These are phyloP conservation scores for Macquaria ambigua DNA, from an alignment of 2,113 vertebrate genomes.

Conservation along the genomic window DNA sequence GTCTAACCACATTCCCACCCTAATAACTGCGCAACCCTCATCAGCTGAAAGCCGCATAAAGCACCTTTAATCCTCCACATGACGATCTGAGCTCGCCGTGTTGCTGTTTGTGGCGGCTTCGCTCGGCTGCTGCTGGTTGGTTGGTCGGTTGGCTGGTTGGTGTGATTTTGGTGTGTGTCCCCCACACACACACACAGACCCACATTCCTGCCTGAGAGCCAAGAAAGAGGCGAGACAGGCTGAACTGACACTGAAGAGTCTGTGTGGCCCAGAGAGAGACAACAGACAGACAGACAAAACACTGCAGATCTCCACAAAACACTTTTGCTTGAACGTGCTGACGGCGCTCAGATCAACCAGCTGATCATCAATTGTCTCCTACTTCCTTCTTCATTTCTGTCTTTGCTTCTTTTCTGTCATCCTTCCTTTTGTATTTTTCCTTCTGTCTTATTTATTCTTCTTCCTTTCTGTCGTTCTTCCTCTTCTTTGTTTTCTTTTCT, in stretches of 20 bases:
- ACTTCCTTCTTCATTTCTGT: background rate
- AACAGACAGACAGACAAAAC: too few species aligned
- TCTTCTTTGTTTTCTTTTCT: background rate
- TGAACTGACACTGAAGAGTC: conserved; percentile 31
- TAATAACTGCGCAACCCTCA: conserved; percentile 4
- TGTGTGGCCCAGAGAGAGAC: conserved; percentile 2
- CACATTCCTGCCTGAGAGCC: conserved; percentile 72
- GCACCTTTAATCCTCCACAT: conserved; percentile 23
- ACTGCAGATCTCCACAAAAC: background rate
- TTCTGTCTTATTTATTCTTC: background rate
- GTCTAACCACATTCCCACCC: conserved; percentile 28
- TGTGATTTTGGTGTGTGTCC: background rate
- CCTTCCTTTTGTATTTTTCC: background rate
- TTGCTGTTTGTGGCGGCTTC: background rate
- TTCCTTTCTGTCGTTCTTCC: background rate
- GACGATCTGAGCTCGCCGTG: background rate
- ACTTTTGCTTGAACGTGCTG: background rate
- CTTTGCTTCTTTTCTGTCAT: background rate
- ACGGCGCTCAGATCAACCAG: background rate
- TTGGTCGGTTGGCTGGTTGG: background rate
- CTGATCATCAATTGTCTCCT: background rate
- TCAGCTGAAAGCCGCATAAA: conserved; percentile 37
- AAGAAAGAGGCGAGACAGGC: conserved; percentile 35
- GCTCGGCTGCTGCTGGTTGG: background rate
- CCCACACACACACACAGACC: conserved; percentile 37